Base-by-base conservation (phyloP, 1,140 invertebrate species). In the Pogonomyrmex barbatus region DNA sequence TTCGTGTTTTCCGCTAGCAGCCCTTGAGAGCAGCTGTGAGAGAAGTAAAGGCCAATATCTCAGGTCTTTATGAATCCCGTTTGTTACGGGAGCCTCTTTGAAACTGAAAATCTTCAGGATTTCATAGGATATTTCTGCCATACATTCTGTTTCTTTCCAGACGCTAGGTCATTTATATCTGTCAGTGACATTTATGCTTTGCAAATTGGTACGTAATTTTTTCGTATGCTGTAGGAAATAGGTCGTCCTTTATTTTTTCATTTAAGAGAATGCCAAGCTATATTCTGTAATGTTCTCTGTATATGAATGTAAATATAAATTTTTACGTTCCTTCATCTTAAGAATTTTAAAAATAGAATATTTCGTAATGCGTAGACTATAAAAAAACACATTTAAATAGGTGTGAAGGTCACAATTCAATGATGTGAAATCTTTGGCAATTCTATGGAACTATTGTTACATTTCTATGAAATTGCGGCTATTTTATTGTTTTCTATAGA, bases 31-130 rank as follows among this genome's bases (percentile, higher is more conserved):
- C 54, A 82, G 6, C 54, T 60, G 30, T 33, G 39, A 50, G 30
- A 83, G 12, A 83, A 75, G 17, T 60, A 30, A 75, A 75, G 56
- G 30, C 30, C 45, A 75, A 75, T 83, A 75, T 83, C 54, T 83
- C 79, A 30, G n/a, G n/a, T 47, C 79, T 60, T 75, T 83, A 75
- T 83, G 79, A 83, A 83, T 83, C 68, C 54, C 79, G 54, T 83
- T 83, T 83, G 56, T 83, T 83, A 83, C 17, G 39, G 10, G 36
- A 71, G 30, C 33, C 17, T 73, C 67, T 73, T 83, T 62, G 54
- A 83, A 60, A 83, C 54, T 75, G 79, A 75, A 83, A 83, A 83
- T 83, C 79, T 73, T 83, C 45, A 83, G 33, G 79, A 83, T 73
- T 50, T 60, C 42, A 75, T 60, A n/a, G 68, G 79, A 83, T 83